Percentiles rank a stretch among this genome's conserved stretches.
phyloP scores from a whole-genome alignment of 30 jellyfish, hydroid and myxozoan genomes.

The Turritopsis rubra region DNA sequence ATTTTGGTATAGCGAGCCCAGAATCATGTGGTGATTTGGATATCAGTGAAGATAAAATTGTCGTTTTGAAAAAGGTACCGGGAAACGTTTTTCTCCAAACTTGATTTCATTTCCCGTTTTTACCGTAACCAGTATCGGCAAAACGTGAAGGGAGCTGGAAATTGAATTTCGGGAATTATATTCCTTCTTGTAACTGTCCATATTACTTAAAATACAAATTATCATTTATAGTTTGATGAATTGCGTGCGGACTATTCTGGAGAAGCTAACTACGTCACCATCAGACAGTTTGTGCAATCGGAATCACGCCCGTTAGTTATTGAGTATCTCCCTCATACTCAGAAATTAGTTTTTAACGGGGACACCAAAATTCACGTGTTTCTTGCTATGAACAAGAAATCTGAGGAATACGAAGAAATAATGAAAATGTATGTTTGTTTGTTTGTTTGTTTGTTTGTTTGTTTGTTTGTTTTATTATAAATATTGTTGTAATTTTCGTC shows the following conservation, averaged over 20 bases:
- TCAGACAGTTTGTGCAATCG: slow-evolving; percentile 50
- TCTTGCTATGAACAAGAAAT: slow-evolving; percentile 61
- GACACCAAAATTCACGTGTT: slow-evolving; percentile 77
- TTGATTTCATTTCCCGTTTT: background rate
- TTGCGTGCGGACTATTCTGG: slow-evolving; percentile 82
- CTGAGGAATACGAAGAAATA: slow-evolving; percentile 66
- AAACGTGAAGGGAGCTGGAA: no score
- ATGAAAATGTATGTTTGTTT: slow-evolving; percentile 29
- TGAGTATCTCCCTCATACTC: slow-evolving; percentile 92
- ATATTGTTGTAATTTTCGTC: no score
- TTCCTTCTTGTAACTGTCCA: background rate
- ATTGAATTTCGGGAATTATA: no score
- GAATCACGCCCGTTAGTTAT: slow-evolving; percentile 84
- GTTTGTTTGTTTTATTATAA: no score
- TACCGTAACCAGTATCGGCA: background rate
- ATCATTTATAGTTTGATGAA: slow-evolving; percentile 71
- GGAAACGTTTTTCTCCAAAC: background rate
- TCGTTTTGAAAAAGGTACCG: slow-evolving; percentile 65
- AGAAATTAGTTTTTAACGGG: slow-evolving; percentile 89
- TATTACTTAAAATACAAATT: background rate
- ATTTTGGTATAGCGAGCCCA: slow-evolving; percentile 53
- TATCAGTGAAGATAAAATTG: slow-evolving; percentile 67
- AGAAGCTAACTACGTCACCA: slow-evolving; percentile 36
- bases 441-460: background rate
- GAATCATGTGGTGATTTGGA: slow-evolving; percentile 49